Percentiles rank a stretch among this genome's conserved stretches.
Evolutionary conservation across 2,113 vertebrate genomes (phyloP).

Genomic region (Takifugu bimaculatus): DNA sequence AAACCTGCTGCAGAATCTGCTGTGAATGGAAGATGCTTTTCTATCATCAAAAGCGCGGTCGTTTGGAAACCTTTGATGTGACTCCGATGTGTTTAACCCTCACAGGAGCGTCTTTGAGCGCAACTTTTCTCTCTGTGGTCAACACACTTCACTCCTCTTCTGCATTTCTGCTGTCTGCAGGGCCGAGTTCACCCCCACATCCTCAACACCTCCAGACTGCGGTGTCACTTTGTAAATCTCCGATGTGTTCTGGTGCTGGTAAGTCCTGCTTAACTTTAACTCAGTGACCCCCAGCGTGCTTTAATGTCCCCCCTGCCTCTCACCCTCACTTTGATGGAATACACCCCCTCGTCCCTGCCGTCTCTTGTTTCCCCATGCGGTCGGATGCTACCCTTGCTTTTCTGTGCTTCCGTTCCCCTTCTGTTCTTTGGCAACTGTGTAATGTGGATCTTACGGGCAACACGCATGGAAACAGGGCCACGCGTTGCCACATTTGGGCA

Average conservation of each 20-base stretch:
- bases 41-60: conserved; percentile 15
- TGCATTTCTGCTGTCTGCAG: neutral
- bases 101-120: conserved; percentile 5
- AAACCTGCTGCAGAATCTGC: conserved; percentile 16
- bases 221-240: conserved; percentile 32
- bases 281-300: conserved; percentile 46
- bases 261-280: conserved; percentile 33
- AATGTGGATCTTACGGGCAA: conserved; percentile 55
- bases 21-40: conserved; percentile 16
- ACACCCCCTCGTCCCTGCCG: neutral
- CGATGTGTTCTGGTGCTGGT: conserved; percentile 27
- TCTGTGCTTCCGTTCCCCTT: conserved; percentile 10
- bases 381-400: neutral
- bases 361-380: neutral
- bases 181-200: conserved; percentile 8
- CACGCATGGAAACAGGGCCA: conserved; percentile 46
- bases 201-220: conserved; percentile 7
- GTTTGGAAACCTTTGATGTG: conserved; percentile 15
- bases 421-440: conserved; percentile 47
- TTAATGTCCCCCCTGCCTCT: conserved; percentile 57
- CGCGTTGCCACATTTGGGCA: conserved; percentile 61
- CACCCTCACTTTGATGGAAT: conserved; percentile 7
- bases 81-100: conserved; percentile 13
- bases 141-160: conserved; percentile 4
- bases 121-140: too few species aligned